phyloP scores from a whole-genome alignment of 2,797 vertebrate species.

The Enteromius afrohamiltoni region DNA sequence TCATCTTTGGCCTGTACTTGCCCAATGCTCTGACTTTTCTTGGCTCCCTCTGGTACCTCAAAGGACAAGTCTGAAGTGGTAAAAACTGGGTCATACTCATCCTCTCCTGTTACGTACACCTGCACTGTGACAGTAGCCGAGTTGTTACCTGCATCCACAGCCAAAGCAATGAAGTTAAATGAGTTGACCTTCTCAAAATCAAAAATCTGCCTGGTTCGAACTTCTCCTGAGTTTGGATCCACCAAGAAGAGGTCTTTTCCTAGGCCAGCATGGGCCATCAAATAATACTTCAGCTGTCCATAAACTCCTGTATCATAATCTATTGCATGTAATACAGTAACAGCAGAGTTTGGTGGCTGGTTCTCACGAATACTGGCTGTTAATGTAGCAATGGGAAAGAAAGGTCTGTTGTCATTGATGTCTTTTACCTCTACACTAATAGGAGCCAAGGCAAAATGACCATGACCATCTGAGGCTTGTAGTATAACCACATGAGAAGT shows the following conservation, averaged over 20 bases:
- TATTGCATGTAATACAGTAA: slow-evolving; percentile 88
- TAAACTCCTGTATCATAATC: slow-evolving; percentile 88
- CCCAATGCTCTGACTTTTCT: slow-evolving; percentile 90
- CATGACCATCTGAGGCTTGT: slow-evolving; percentile 84
- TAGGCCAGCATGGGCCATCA: slow-evolving; percentile 76
- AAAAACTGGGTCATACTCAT: slow-evolving; percentile 95
- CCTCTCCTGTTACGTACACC: slow-evolving; percentile 92
- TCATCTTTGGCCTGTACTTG: slow-evolving; percentile 91
- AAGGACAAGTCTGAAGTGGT: slow-evolving; percentile 85
- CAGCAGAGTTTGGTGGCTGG: slow-evolving; percentile 87
- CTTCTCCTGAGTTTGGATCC: slow-evolving; percentile 87
- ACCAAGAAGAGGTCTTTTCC: slow-evolving; percentile 83
- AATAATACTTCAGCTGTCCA: slow-evolving; percentile 85
- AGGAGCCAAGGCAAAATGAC: slow-evolving; percentile 88
- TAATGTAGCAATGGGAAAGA: slow-evolving; percentile 88
- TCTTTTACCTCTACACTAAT: slow-evolving; percentile 92
- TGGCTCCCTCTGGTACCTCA: slow-evolving; percentile 90
- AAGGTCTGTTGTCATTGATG: slow-evolving; percentile 91
- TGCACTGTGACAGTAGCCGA: slow-evolving; percentile 92
- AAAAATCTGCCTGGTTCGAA: slow-evolving; percentile 84
- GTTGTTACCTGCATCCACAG: slow-evolving; percentile 89
- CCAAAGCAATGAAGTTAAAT: slow-evolving; percentile 87
- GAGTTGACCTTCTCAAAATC: slow-evolving; percentile 92
- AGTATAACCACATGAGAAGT: slow-evolving; percentile 84
- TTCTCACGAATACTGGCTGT: slow-evolving; percentile 92